Base-by-base conservation (phyloP, 2,888 invertebrate species). In the Caradrina kadenii region DNA sequence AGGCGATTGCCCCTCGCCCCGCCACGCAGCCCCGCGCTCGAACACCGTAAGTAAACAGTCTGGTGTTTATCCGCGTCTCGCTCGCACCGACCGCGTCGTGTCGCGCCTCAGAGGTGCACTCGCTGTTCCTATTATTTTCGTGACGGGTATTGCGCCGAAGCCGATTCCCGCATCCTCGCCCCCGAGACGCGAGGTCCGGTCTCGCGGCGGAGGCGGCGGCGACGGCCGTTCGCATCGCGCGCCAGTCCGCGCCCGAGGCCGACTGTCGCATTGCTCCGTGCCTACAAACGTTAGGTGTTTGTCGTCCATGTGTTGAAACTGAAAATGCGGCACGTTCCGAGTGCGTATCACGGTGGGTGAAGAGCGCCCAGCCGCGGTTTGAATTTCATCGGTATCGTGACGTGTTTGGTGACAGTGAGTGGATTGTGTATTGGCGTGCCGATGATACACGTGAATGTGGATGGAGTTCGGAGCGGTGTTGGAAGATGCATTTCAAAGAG, bases 61-160 rank as follows among this genome's bases (percentile, higher is more conserved):
- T 95, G 94, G 94, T 95, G 95, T 95, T 95, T 95, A 95, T 95
- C 94, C 95, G 94, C 96, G 95, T 95, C 95, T 95, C 95, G 95
- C 95, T 95, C 95, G 89, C 95, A 94, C 95, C 95, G 95, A 93
- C 93, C 94, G 93, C 93, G 93, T 90, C 94, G 94, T 89, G 93
- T 93, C 95, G 94, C 94, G 96, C 95, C 96, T 96, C 93, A 92
- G 94, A 95, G 96, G 95, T 96, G 96, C 96, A 96, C 95, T 96
- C 94, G 91, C 93, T 92, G 95, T 94, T 96, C 95, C 95, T 95
- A 96, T 96, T 96, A 96, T 96, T 96, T 96, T 96, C 94, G 95
- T 96, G 95, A 95, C 95, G 95, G 95, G 95, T 95, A 95, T 95
- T 95, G 95, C 96, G 96, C 95, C 94, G 94, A 95, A 96, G 93